phyloP scores from a whole-genome alignment of 2,888 invertebrate species.

The Calameuta pallipes region DNA sequence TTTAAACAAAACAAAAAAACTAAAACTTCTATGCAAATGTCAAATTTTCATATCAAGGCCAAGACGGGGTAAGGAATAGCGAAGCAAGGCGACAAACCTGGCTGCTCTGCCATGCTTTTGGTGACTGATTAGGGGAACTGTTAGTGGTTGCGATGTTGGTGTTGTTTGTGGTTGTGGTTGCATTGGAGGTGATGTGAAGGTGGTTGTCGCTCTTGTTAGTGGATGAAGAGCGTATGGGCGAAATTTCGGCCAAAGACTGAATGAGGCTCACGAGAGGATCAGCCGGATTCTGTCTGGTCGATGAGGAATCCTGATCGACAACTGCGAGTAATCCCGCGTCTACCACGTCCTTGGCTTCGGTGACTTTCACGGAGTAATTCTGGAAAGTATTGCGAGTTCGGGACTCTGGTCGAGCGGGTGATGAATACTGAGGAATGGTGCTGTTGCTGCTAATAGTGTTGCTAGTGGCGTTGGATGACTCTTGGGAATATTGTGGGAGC shows the following conservation, averaged over 20 bases:
- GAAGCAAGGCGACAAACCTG: conserved; percentile 58
- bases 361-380: conserved; percentile 18
- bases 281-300: conserved; percentile 19
- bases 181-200: conserved; percentile 31
- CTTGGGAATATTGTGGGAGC: conserved; percentile 52
- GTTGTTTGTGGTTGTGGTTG: conserved; percentile 19
- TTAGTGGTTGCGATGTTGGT: conserved; percentile 48
- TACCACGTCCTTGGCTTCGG: conserved; percentile 38
- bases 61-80: conserved; percentile 2
- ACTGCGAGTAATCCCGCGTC: conserved; percentile 50
- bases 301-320: conserved; percentile 39
- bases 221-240: conserved; percentile 47
- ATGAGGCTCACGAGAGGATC: conserved; percentile 61
- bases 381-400: conserved; percentile 1
- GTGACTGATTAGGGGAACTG: conserved; percentile 62
- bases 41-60: too few species aligned
- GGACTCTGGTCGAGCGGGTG: conserved; percentile 2
- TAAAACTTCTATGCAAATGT: too few species aligned
- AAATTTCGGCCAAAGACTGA: conserved; percentile 59
- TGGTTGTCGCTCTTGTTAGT: conserved; percentile 48
- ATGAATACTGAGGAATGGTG: background rate
- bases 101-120: conserved; percentile 64
- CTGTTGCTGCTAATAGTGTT: too few species aligned
- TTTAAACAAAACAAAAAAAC: conserved; percentile 11
- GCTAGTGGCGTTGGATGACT: background rate